Evolutionary conservation across 1,140 invertebrate genomes (phyloP), one percentile per base, ranked within the genome.

Genomic region (Bombus ignitus): DNA sequence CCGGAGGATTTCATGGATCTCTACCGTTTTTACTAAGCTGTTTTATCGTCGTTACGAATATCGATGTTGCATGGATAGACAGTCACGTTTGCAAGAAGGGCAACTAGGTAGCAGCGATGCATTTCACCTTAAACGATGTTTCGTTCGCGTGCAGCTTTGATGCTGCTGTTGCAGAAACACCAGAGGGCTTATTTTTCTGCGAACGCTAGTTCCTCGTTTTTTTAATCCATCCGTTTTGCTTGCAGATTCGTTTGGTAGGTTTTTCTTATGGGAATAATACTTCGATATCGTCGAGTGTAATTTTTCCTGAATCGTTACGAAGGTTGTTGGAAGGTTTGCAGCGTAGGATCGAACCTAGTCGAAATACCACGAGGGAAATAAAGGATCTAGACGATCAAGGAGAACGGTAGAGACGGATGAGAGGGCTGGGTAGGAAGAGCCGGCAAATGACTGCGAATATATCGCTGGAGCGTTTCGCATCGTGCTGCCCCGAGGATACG

Each of bases 401-500:
- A 35, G 44, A 35, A 57, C 73, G 73, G 39, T 9, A 15, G n/a
- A 57, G n/a, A 53, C 28, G 73, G 42, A 35, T 42, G 73, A 35
- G 73, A 47, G 73, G 44, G 70, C 22, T 68, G 35, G 35, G 66
- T 35, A 68, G 66, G 18, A 68, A 37, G 68, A 70, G 35, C 12
- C 13, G 35, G 53, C 32, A 77, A 66, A 81, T 59, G 86, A 88
- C 79, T 84, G 83, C 76, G 88, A 88, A 88, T 85, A 85, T 88
- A 88, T 88, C 80, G 86, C 70, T 66, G 85, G 80, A 83, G 79
- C 80, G 70, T 81, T 87, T 76, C 39, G 81, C 81, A 87, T 87
- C 85, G 81, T 83, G 77, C 12, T 66, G 88, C 88, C 76, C 53
- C 28, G 57, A 37, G 73, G 88, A 74, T 57, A 76, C 78, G 85